Percentiles rank a stretch among this genome's conserved stretches.
These are phyloP conservation scores for Thecophora atra DNA, from an alignment of 2,888 invertebrate species.

Conservation along the genomic window DNA sequence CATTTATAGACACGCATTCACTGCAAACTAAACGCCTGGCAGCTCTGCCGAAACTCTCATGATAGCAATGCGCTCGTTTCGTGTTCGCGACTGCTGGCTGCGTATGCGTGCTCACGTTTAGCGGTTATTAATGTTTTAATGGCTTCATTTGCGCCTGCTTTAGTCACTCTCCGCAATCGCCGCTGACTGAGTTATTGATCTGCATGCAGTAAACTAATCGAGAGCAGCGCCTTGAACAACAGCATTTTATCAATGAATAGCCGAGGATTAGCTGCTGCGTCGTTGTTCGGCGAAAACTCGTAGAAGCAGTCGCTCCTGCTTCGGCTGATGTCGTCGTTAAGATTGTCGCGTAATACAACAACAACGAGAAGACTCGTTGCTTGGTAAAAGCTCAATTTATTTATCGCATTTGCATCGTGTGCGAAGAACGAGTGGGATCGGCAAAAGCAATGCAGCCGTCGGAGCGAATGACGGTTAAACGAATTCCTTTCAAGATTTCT, in stretches of 20 bases:
- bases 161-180: constrained; percentile 9
- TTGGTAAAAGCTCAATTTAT: no score
- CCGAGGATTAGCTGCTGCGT: not conserved
- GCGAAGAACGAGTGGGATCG: not conserved
- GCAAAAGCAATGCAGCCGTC: not conserved
- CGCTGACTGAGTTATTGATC: constrained; percentile 21
- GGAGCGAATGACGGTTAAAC: no score
- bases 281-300: not conserved
- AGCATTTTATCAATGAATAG: no score
- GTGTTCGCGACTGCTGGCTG: constrained; percentile 8
- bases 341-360: not conserved
- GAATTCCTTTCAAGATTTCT: no score
- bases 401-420: constrained; percentile 21
- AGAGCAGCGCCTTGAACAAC: no score
- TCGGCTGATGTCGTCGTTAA: not conserved
- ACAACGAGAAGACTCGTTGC: no score
- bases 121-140: constrained; percentile 47
- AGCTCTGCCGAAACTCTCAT: constrained; percentile 8
- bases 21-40: not conserved
- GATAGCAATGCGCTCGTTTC: constrained; percentile 19
- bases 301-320: not conserved
- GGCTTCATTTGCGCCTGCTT: constrained; percentile 44
- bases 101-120: constrained; percentile 19
- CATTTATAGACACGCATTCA: constrained; percentile 21
- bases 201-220: constrained; percentile 32